Evolutionary conservation across 1,140 invertebrate species (phyloP).

Genomic region (Drosophila punjabiensis): DNA sequence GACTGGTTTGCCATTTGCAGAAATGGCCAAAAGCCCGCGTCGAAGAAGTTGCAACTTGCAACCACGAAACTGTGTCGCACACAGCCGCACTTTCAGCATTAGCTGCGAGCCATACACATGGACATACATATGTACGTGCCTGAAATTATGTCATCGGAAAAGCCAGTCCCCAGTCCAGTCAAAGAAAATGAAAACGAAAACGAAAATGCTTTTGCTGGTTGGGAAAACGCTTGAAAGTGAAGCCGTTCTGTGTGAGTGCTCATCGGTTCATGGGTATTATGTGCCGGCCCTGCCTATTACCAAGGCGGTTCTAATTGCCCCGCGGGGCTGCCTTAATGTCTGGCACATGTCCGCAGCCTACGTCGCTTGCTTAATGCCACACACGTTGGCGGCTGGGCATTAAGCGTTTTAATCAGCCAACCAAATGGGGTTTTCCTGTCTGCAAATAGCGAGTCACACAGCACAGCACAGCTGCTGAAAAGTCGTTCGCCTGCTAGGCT

Average conservation of each 20-base stretch:
- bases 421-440: conserved; percentile 66
- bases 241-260: conserved; percentile 6
- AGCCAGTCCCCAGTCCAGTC: conserved; percentile 48
- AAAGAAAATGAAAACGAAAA: conserved; percentile 60
- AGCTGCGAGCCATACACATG: conserved; percentile 17
- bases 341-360: conserved; percentile 43
- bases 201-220: conserved; percentile 16
- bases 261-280: conserved; percentile 10
- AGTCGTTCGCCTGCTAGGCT: conserved; percentile 28
- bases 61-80: conserved; percentile 76
- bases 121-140: conserved; percentile 34
- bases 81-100: conserved; percentile 36
- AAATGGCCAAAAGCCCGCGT: conserved; percentile 54
- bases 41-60: conserved; percentile 77
- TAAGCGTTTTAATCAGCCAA: conserved; percentile 43
- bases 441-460: conserved; percentile 24
- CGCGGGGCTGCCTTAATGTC: conserved; percentile 47
- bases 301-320: conserved; percentile 52
- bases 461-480: conserved; percentile 30
- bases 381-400: conserved; percentile 48
- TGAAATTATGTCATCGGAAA: conserved; percentile 81
- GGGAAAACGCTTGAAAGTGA: conserved; percentile 52
- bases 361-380: conserved; percentile 49
- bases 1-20: conserved; percentile 77
- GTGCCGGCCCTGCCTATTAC: background rate